Conservation (phyloP, 2,797 vertebrate species). For the Setipinna tenuifilis region DNA sequence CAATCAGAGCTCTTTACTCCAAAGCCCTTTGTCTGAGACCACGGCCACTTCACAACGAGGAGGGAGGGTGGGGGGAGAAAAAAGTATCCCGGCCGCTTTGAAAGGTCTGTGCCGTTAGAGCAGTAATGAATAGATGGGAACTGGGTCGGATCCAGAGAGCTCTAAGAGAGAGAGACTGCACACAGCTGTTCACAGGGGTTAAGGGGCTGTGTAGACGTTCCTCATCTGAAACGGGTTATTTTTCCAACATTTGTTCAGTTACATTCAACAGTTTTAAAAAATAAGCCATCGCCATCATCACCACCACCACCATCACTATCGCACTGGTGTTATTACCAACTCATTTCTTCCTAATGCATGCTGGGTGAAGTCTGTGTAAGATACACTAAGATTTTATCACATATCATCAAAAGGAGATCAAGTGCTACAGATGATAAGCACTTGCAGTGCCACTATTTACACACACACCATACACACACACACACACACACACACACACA, state of each 20-base stretch:
- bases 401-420: background rate
- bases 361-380: background rate
- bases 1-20: background rate
- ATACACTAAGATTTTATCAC: background rate
- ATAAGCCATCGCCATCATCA: background rate
- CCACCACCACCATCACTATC: background rate
- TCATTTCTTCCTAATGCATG: background rate
- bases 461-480: background rate
- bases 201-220: background rate
- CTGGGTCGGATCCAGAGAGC: background rate
- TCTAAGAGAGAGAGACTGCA: background rate
- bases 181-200: background rate
- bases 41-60: background rate
- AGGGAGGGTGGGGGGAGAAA: background rate
- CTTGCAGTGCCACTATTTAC: background rate
- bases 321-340: background rate
- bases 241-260: background rate
- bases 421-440: background rate
- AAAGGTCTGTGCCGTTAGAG: background rate
- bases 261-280: background rate
- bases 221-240: background rate
- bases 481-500: background rate
- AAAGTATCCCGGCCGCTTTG: background rate
- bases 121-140: conserved; percentile 19
- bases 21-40: background rate